Base-by-base conservation (phyloP, 1,140 invertebrate species). In the Episyrphus balteatus region DNA sequence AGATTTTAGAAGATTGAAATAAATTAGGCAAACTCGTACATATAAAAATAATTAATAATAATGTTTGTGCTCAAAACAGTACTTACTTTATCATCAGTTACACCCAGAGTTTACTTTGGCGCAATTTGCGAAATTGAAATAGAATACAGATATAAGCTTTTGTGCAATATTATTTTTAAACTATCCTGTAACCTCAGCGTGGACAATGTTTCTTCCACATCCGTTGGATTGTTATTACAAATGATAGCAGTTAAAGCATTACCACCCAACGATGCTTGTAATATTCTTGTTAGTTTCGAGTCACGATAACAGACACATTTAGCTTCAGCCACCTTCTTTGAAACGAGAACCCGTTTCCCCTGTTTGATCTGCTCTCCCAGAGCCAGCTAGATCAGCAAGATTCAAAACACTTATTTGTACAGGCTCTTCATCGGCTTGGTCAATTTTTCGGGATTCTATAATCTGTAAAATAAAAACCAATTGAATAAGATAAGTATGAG, bases 221-320 rank as follows among this genome's bases (percentile, higher is more conserved):
- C 73, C 0, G 79, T 81, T 1, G 85, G 82, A 0, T 85, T 89
- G 5, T 90, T 74, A 0, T 83, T 81, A 53, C 85, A 88, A 33
- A 95, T 87, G 42, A 95, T 86, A n/a, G 82, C 76, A 0, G 89
- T 92, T 59, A 83, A 82, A 0, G 88, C 82, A 70, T 93, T 93
- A 0, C 90, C 91, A 32, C 88, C 86, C 6, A 95, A 68, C 1
- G 89, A 91, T 47, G 81, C 79, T 61, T 90, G 82, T 5, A 94
- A 65, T 18, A 94, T 79, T 40, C 88, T 75, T 0, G 89, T 93
- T 3, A 92, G 69, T 66, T 91, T 92, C 31, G 84, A 89, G 51
- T 92, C 86, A 13, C 89, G 75, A 62, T 83, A 92, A 54, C 79
- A 88, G 1, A 87, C 73, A 61, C 70, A 79, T 44, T 74, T 76